Evolutionary conservation across 2,888 invertebrate genomes (phyloP), one percentile per base, ranked within the genome.

Genomic region (Meandrusa payeni): DNA sequence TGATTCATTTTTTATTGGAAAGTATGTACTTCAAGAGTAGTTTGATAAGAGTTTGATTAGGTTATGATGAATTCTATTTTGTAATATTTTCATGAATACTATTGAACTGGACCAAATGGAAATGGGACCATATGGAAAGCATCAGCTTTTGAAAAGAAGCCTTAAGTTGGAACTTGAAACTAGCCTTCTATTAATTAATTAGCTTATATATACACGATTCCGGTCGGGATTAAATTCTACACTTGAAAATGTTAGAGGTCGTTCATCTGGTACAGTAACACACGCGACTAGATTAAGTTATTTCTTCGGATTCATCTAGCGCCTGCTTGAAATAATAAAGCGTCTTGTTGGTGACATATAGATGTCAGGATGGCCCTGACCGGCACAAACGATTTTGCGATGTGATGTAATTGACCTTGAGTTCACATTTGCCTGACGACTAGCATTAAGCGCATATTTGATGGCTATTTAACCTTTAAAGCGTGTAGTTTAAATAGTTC

Each of bases 381-480:
- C 31, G 9, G 22, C 9, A 4, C 20, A 5, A 15, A 20, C 17
- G 34, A 29, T 42, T 42, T 42, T 37, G 24, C 19, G 24, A 31
- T 31, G 13, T 37, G 36, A 24, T 10, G n/a, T 15, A 19, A 31
- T 24, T 15, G 36, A 24, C 36, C 29, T 42, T 42, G 29, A 7
- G 36, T 37, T 31, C 24, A 42, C 10, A 42, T 42, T 42, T 19
- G 19, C 6, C 29, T 17, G 15, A 33, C 22, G n/a, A 40, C 5
- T 17, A 15, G n/a, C 11, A 11, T n/a, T 10, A 19, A 32, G n/a
- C n/a, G 27, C 5, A 33, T 33, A 27, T 26, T 33, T 20, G 13
- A 20, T 41, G 17, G 26, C 32, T 41, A 15, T n/a, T 42, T 42
- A 36, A 42, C 34, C 36, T 42, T 42, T 41, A 12, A 3, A 20